Conservation (phyloP, 1,140 invertebrate genomes). For the Meloidogyne floridensis region DNA sequence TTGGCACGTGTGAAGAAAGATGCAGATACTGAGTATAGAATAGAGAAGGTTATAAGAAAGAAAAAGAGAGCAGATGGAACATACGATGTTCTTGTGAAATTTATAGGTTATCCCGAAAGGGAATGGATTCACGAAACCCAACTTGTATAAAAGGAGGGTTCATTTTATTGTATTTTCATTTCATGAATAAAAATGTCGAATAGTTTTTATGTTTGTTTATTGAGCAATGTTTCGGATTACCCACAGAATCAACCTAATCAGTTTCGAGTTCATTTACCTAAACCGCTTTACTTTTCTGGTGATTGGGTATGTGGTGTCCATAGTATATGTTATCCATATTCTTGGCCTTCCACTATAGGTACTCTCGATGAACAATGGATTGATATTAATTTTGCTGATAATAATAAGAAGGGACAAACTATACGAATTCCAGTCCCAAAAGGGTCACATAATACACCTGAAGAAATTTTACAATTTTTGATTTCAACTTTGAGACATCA, state of each 20-base stretch:
- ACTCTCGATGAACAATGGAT: slow-evolving; percentile 19
- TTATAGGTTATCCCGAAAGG: background rate
- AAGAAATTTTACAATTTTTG: no score
- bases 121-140: slow-evolving; percentile 17
- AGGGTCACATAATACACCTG: no score
- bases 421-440: no score
- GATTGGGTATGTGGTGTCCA: slow-evolving; percentile 33
- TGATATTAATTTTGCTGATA: background rate
- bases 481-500: no score
- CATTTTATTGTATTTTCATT: background rate
- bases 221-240: slow-evolving; percentile 16
- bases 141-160: slow-evolving; percentile 18
- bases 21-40: slow-evolving; percentile 5
- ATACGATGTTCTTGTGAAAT: background rate
- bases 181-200: slow-evolving; percentile 16
- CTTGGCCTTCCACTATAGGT: slow-evolving; percentile 24
- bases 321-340: slow-evolving; percentile 19
- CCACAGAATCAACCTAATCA: slow-evolving; percentile 3
- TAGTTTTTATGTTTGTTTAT: slow-evolving; percentile 25
- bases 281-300: slow-evolving; percentile 13
- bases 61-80: slow-evolving; percentile 5
- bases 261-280: slow-evolving; percentile 29
- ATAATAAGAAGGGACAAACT: no score
- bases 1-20: background rate
- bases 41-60: slow-evolving; percentile 10